Base-by-base conservation (phyloP, 2,888 invertebrate genomes). In the Alloplasta piceator region DNA sequence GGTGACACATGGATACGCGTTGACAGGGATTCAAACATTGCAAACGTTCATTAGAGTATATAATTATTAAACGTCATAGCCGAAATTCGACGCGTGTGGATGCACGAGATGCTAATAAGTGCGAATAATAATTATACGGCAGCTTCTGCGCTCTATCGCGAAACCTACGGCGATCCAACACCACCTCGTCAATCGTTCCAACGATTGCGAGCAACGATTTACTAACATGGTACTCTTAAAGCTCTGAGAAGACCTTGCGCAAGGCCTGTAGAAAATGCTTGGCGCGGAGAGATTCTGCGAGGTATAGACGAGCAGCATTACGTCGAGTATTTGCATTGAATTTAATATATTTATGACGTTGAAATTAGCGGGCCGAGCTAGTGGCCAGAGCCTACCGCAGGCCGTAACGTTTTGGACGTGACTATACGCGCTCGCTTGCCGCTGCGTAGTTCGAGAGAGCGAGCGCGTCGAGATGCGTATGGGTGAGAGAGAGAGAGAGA, bases 151-250 rank as follows among this genome's bases (percentile, higher is more conserved):
- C 52, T n/a, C 38, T 66, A 66, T 10, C 7, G 50, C 6, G 38
- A 5, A 36, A 16, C 10, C 7, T 39, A 66, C 14, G 39, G 52
- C 12, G 50, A 66, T n/a, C 39, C 52, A 38, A 52, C 66, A 5
- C 66, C 66, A 9, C 52, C 66, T 10, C 66, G 66, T 2, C 66
- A 66, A 50, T 36, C 50, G 5, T 66, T 66, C 12, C 39, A 38
- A 10, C 66, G 66, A 50, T 39, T 66, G 7, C 14, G 9, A 5
- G 9, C 5, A 4, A 12, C n/a, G 9, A n/a, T 66, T 6, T 2
- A 0, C 4, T 36, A 5, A 12, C 38, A 14, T 50, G 66, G 66
- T 4, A 7, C 6, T 4, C 39, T 66, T 5, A 66, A 38, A 36
- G 50, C 16, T 3, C 52, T 50, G n/a, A 66, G 66, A 50, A 66